Base-by-base conservation (phyloP, 2,113 vertebrate genomes). In the Pollimyrus isidori region DNA sequence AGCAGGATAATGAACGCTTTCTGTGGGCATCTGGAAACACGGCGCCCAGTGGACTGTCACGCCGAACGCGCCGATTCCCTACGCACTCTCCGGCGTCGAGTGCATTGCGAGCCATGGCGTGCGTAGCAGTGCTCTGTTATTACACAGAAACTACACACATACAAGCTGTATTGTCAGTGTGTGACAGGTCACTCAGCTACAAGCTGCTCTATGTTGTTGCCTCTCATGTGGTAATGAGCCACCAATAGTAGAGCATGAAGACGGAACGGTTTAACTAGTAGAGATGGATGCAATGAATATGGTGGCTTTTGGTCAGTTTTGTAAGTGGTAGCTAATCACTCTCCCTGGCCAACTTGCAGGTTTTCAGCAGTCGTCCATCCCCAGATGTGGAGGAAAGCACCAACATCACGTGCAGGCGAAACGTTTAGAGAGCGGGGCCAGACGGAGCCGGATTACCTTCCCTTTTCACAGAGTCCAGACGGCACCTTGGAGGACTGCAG, bases 291-390 rank as follows among this genome's bases (percentile, higher is more conserved):
- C 6, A 2, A 21, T 56, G 15, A 17, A 35, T 11, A 56, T 30
- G 35, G 73, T 80, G 48, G 45, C 49, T n/a, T 56, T 7, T 9
- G 48, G 50, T 48, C 62, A 10, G 85, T 30, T 87, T 35, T 30
- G 30, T 35, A 9, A 30, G 26, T 50, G 19, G 45, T 87, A 46
- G 48, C 56, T 87, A 35, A 53, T 52, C 21, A 10, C 86, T 88
- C 48, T 62, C 10, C 35, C 50, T 48, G 10, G 45, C 9, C 65
- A 4, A 42, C 13, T 52, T 88, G n/a, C 80, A 65, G 86, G 76
- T 88, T 69, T 90, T 83, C 89, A 90, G 87, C 46, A 62, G 50
- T 26, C n/a, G 45, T 88, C 65, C 26, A 42, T 84, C 46, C 88
- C 87, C 26, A 85, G 89, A 84, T 58, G 49, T 58, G 17, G 69